Conservation (phyloP, 1,140 invertebrate genomes). For the Drosophila lacertosa region DNA sequence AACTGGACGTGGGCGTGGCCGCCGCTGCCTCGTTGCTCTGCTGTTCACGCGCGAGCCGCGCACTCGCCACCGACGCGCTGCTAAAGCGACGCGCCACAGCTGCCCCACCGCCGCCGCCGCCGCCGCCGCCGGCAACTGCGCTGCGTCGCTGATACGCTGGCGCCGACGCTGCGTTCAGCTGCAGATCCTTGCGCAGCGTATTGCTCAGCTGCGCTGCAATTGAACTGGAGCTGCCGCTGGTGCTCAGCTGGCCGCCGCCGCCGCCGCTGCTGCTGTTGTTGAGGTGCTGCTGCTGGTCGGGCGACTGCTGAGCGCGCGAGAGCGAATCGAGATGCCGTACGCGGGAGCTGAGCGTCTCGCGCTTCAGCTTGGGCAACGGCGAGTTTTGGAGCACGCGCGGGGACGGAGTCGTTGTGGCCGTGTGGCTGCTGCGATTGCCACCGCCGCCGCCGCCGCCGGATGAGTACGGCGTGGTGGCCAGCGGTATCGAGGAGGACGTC, state of each 20-base stretch:
- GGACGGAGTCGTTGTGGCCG: slow-evolving; percentile 83
- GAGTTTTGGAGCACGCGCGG: slow-evolving; percentile 81
- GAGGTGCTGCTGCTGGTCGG: slow-evolving; percentile 48
- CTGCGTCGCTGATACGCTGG: slow-evolving; percentile 43
- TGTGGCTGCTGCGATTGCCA: slow-evolving; percentile 58
- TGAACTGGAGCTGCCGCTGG: slow-evolving; percentile 55
- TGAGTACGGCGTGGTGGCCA: slow-evolving; percentile 76
- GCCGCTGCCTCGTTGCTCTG: slow-evolving; percentile 76
- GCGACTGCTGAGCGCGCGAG: slow-evolving; percentile 73
- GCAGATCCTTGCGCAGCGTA: slow-evolving; percentile 76
- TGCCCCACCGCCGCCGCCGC: slow-evolving; percentile 28
- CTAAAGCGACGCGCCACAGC: slow-evolving; percentile 69
- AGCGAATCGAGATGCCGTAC: slow-evolving; percentile 85
- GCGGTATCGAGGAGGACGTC: slow-evolving; percentile 79
- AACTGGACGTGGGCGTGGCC: slow-evolving; percentile 81
- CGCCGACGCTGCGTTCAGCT: slow-evolving; percentile 46
- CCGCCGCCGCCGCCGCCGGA: slow-evolving; percentile 61
- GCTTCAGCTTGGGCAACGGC: slow-evolving; percentile 85
- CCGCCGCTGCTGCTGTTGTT: slow-evolving; percentile 47
- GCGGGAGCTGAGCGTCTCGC: slow-evolving; percentile 87
- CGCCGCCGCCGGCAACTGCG: slow-evolving; percentile 22
- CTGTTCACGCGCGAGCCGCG: slow-evolving; percentile 64
- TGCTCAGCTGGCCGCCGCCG: slow-evolving; percentile 18
- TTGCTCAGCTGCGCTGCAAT: slow-evolving; percentile 74
- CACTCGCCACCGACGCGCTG: slow-evolving; percentile 65